Evolutionary conservation across 2,888 invertebrate species (phyloP), one percentile per base, ranked within the genome.

Genomic region (Agrotis exclamationis): DNA sequence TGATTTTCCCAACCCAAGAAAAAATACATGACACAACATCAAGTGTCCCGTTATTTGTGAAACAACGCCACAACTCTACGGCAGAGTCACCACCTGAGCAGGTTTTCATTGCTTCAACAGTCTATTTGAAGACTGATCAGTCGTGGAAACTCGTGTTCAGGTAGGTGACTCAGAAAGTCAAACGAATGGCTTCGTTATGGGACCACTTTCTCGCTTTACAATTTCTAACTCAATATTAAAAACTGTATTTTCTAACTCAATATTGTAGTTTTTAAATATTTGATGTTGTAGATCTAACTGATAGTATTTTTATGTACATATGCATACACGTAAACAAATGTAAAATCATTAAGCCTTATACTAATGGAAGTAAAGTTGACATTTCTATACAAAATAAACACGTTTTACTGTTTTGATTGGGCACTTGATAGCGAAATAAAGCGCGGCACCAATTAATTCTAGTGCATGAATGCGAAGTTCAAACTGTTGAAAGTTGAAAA

Each of bases 211-310:
- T 11, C 2, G 9, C 39, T 39, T 39, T 11, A 39, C 11, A 39
- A 39, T 39, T 11, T 39, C 2, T 9, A 39, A 9, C 33, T 33
- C n/a, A n/a, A 39, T 39, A n/a, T 33, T 39, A 39, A 39, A 39
- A 39, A 39, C 39, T 22, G 45, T 24, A 58, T 13, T 53, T 14
- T 33, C 7, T 33, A 39, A 62, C 39, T 5, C 33, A 16, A 59
- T 64, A 58, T 47, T 20, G 58, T 47, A 56, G 13, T 48, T 53
- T 13, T 9, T 66, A 48, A 44, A 48, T 73, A 54, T 74, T 74
- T 44, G 7, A 74, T 66, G 53, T 9, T 47, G 44, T 62, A 39
- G 47, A 50, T 45, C 24, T 47, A 24, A 22, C n/a, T n/a, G 22
- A 33, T 63, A 28, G 28, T 33, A 14, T 51, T n/a, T 65, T 4